These are phyloP conservation scores for Calliphora vicina DNA, from an alignment of 1,140 invertebrate species.

Conservation along the genomic window DNA sequence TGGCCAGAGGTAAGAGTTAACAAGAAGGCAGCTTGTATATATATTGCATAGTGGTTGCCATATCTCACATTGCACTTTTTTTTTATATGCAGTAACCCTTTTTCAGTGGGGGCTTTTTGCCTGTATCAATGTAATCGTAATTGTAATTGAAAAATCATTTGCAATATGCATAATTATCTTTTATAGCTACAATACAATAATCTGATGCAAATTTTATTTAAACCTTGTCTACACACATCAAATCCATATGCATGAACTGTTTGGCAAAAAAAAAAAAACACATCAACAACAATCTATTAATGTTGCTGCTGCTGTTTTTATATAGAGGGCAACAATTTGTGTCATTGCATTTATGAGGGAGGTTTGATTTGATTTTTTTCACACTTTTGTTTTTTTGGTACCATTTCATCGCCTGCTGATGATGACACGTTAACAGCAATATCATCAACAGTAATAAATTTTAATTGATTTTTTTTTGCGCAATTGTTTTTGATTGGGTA, in stretches of 20 bases:
- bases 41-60: not conserved
- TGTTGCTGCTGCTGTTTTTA: not conserved
- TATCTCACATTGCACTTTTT: slow-evolving; percentile 4
- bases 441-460: slow-evolving; percentile 28
- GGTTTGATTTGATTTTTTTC: not conserved
- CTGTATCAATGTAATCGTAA: slow-evolving; percentile 11
- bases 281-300: not conserved
- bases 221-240: not conserved
- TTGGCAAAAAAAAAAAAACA: not conserved
- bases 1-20: not conserved
- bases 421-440: slow-evolving; percentile 14
- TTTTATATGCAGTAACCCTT: slow-evolving; percentile 3
- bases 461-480: slow-evolving; percentile 20
- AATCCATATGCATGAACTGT: not conserved
- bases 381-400: not conserved
- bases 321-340: not conserved
- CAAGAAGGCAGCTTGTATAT: not conserved
- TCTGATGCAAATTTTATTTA: slow-evolving; percentile 16
- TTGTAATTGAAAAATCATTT: slow-evolving; percentile 35
- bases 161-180: slow-evolving; percentile 26
- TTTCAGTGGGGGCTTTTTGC: not conserved
- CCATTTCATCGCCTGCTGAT: slow-evolving; percentile 20
- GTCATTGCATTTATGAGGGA: not conserved
- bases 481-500: not conserved
- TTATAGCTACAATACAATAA: slow-evolving; percentile 4